Percentiles rank a stretch among this genome's conserved stretches.
phyloP scores from a whole-genome alignment of 2,888 invertebrate genomes.

The Xylota segnis region DNA sequence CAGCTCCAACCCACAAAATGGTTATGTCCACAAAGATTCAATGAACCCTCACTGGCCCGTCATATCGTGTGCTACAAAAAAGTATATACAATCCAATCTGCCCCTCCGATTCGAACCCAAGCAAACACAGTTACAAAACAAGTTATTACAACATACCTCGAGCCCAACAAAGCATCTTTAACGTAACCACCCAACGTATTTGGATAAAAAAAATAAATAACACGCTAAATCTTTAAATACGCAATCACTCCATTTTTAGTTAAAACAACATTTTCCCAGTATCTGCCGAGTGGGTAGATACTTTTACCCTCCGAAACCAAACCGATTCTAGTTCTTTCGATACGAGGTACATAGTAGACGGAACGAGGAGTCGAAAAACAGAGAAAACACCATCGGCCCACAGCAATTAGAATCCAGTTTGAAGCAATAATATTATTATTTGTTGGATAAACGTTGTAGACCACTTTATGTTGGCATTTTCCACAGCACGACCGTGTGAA shows the following conservation, averaged over 20 bases:
- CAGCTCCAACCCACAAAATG: not conserved
- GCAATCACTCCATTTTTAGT: constrained; percentile 70
- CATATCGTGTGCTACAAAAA: constrained; percentile 35
- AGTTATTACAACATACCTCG: constrained; percentile 62
- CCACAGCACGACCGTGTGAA: constrained; percentile 62
- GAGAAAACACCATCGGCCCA: constrained; percentile 53
- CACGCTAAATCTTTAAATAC: constrained; percentile 54
- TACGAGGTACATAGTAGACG: not conserved
- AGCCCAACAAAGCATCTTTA: constrained; percentile 67
- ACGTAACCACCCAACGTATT: constrained; percentile 58
- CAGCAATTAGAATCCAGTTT: constrained; percentile 75
- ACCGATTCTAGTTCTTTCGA: constrained; percentile 61
- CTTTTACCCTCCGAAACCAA: constrained; percentile 27
- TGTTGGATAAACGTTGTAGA: constrained; percentile 28
- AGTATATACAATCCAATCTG: not conserved
- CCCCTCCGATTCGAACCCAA: constrained; percentile 18
- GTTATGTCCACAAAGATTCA: constrained; percentile 44
- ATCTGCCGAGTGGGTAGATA: constrained; percentile 59
- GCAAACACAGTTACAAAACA: constrained; percentile 67
- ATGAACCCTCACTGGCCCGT: constrained; percentile 42
- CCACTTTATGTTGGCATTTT: constrained; percentile 53
- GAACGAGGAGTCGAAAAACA: not conserved
- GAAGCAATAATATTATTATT: constrained; percentile 39
- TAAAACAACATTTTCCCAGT: constrained; percentile 65
- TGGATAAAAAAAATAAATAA: constrained; percentile 42